Conservation (phyloP, 2,113 vertebrate species). For the Trematomus loennbergii region DNA sequence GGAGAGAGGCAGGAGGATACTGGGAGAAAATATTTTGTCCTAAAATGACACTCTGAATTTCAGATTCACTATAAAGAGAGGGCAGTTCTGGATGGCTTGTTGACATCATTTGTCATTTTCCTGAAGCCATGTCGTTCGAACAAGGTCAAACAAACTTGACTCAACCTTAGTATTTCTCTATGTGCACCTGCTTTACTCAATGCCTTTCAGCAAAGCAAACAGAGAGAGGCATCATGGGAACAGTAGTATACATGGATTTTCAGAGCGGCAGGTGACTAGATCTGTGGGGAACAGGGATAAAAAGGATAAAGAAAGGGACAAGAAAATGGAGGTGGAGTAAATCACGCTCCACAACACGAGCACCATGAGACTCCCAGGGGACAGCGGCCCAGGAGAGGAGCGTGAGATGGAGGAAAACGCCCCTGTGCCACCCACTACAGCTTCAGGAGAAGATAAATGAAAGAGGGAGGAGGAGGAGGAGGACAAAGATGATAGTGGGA, state of each 20-base stretch:
- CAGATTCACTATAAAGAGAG: conserved; percentile 24
- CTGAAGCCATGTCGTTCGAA: neutral
- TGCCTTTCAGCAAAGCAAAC: conserved; percentile 51
- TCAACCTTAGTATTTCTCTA: conserved; percentile 46
- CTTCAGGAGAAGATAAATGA: conserved; percentile 47
- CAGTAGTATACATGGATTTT: conserved; percentile 12
- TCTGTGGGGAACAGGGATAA: conserved; percentile 14
- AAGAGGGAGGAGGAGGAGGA: conserved; percentile 32
- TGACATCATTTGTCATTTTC: conserved; percentile 49
- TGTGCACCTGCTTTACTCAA: conserved; percentile 34
- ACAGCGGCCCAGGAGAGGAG: conserved; percentile 7
- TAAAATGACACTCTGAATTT: conserved; percentile 55
- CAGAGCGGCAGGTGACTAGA: conserved; percentile 39
- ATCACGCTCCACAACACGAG: conserved; percentile 9
- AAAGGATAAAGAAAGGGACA: neutral
- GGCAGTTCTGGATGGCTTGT: neutral
- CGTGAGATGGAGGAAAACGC: conserved; percentile 35
- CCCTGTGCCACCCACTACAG: conserved; percentile 47
- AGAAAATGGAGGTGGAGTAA: conserved; percentile 9
- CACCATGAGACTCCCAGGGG: conserved; percentile 30
- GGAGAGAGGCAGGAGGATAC: conserved; percentile 13
- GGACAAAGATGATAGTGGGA: conserved; percentile 52
- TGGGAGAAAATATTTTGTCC: conserved; percentile 49
- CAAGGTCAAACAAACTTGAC: conserved; percentile 53
- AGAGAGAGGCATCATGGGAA: conserved; percentile 46